These are phyloP conservation scores for Atta texana DNA, from an alignment of 1,140 invertebrate genomes.

Conservation along the genomic window DNA sequence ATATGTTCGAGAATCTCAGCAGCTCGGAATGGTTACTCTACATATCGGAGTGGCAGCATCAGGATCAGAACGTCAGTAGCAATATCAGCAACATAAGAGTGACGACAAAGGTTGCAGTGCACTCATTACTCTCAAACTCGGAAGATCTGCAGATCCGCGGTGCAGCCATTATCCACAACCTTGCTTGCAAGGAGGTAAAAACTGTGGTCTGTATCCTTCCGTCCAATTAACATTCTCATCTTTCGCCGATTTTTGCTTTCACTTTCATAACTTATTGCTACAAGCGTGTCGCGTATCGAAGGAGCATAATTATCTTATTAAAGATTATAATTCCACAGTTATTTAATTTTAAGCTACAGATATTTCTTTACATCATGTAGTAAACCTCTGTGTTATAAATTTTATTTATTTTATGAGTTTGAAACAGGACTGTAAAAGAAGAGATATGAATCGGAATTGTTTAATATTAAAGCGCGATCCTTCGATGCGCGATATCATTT, in stretches of 20 bases:
- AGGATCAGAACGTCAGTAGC: conserved; percentile 92
- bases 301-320: neutral
- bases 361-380: neutral
- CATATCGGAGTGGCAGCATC: conserved; percentile 95
- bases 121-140: conserved; percentile 92
- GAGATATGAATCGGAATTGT: neutral
- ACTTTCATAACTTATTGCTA: conserved; percentile 32
- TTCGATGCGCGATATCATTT: conserved; percentile 29
- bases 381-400: neutral
- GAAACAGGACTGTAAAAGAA: neutral
- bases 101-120: conserved; percentile 96
- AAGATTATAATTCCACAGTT: neutral
- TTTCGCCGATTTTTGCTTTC: conserved; percentile 45
- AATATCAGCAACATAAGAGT: conserved; percentile 95
- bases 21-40: conserved; percentile 97
- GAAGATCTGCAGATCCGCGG: conserved; percentile 92
- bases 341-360: neutral
- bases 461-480: neutral
- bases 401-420: neutral
- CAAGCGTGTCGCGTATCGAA: conserved; percentile 3
- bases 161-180: conserved; percentile 95
- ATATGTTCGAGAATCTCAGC: conserved; percentile 95
- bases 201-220: conserved; percentile 94
- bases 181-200: conserved; percentile 98
- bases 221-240: conserved; percentile 64